These are phyloP conservation scores for Caenorhabditis elegans DNA, from an alignment of 1,140 invertebrate species.

Conservation along the genomic window DNA sequence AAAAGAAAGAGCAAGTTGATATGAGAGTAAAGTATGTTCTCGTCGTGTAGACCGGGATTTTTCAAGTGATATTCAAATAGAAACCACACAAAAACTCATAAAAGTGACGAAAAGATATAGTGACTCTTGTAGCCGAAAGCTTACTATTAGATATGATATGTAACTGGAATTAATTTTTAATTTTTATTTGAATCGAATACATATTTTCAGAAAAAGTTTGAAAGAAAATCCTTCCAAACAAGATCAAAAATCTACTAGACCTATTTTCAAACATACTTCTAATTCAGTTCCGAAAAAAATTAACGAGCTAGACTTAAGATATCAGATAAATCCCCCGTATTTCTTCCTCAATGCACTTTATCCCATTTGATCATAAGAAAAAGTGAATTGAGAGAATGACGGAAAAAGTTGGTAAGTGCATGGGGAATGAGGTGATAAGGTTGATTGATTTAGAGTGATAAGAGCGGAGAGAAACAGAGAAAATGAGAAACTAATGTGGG, in stretches of 20 bases:
- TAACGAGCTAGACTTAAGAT: no score
- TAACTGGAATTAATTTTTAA: no score
- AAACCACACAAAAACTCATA: background rate
- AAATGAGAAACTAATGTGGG: background rate
- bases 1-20: background rate
- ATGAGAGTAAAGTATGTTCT: background rate
- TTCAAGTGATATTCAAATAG: slow-evolving; percentile 30
- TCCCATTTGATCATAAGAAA: no score
- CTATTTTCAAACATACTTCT: no score
- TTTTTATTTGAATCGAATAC: no score
- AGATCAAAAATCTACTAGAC: no score
- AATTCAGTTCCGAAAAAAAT: no score
- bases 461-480: background rate
- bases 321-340: no score
- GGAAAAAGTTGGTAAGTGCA: background rate
- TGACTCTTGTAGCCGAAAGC: background rate
- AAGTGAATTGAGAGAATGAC: background rate
- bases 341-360: no score
- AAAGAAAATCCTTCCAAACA: no score
- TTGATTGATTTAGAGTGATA: background rate
- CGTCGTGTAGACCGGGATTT: background rate
- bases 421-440: background rate
- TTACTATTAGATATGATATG: no score
- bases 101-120: slow-evolving; percentile 1
- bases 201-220: no score